Evolutionary conservation across 2,888 invertebrate species (phyloP).

Genomic region (Torymus aiolomorphi): DNA sequence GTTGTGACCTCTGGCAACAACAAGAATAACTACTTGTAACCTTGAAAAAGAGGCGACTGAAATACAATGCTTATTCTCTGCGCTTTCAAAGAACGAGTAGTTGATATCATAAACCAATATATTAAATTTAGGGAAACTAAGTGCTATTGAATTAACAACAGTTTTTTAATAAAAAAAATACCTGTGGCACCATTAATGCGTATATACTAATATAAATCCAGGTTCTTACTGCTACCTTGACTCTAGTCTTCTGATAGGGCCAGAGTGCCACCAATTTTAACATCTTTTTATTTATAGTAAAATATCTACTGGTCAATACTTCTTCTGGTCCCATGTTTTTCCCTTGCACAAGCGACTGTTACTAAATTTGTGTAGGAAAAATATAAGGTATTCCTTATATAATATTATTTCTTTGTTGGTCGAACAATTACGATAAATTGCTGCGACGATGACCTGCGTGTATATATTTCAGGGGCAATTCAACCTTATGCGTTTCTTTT

Average conservation of each 20-base stretch:
- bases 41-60: too few species aligned
- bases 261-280: slow-evolving; percentile 9
- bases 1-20: too few species aligned
- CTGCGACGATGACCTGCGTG: too few species aligned
- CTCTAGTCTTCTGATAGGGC: slow-evolving; percentile 14
- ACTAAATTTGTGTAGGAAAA: too few species aligned
- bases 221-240: background rate
- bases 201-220: background rate
- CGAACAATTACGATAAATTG: slow-evolving; percentile 16
- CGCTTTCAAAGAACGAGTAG: background rate
- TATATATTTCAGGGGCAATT: background rate
- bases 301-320: slow-evolving; percentile 28
- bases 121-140: too few species aligned
- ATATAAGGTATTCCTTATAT: too few species aligned
- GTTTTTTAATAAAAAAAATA: background rate
- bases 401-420: background rate
- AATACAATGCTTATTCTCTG: too few species aligned
- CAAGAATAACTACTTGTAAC: too few species aligned
- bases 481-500: background rate
- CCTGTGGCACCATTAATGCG: slow-evolving; percentile 12
- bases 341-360: too few species aligned
- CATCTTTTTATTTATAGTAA: slow-evolving; percentile 10
- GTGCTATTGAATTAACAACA: background rate
- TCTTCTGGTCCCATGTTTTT: slow-evolving; percentile 13
- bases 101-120: background rate